These are phyloP conservation scores for Epinephelus cyanopodus DNA, from an alignment of 2,113 vertebrate genomes.

Conservation along the genomic window DNA sequence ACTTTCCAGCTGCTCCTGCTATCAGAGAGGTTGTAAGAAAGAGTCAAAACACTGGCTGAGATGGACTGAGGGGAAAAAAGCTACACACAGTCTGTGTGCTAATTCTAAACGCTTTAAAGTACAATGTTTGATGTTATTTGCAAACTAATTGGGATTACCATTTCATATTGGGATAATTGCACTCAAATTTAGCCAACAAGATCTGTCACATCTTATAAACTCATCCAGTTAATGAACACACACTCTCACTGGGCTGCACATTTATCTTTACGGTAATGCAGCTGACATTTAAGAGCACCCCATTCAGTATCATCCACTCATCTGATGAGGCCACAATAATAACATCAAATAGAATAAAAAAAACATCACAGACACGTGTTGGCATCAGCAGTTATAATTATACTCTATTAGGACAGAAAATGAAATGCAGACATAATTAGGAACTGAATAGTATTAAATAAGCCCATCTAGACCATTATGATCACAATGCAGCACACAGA, in stretches of 20 bases:
- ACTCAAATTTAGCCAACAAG: not conserved
- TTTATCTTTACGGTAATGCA: not conserved
- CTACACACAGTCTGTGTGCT: not conserved
- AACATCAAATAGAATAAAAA: not conserved
- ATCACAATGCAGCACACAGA: not conserved
- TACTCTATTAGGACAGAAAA: not conserved
- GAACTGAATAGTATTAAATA: not conserved
- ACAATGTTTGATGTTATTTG: not conserved
- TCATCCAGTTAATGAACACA: not conserved
- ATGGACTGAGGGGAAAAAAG: not conserved
- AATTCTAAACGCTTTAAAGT: not conserved
- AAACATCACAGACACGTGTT: not conserved
- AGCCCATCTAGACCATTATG: not conserved
- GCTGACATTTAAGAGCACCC: slow-evolving; percentile 1
- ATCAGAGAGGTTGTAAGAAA: not conserved
- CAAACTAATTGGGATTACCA: slow-evolving; percentile 8
- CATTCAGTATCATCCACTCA: not conserved
- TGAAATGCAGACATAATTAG: not conserved
- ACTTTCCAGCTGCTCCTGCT: slow-evolving; percentile 20
- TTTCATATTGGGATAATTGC: not conserved
- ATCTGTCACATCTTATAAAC: not conserved
- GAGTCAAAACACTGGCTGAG: not conserved
- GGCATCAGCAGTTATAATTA: slow-evolving; percentile 7
- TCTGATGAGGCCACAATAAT: not conserved
- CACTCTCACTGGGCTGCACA: not conserved